These are phyloP conservation scores for Drosophila anomalipes DNA, from an alignment of 2,888 invertebrate genomes.

Conservation along the genomic window DNA sequence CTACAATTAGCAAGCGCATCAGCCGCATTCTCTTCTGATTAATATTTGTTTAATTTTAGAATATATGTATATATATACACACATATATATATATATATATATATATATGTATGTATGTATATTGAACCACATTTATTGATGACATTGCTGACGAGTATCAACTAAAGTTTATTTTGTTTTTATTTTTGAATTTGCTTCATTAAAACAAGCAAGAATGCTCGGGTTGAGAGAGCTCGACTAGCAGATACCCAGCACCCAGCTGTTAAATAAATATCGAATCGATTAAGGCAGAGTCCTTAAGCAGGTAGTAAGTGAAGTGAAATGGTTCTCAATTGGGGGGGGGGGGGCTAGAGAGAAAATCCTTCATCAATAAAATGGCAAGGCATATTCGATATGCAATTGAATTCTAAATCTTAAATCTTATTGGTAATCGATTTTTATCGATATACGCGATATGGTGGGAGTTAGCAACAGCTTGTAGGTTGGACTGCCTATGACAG, in stretches of 20 bases:
- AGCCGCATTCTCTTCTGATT: not conserved
- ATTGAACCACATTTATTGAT: constrained; percentile 2
- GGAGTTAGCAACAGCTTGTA: no score
- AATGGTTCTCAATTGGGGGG: not conserved
- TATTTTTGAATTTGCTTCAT: not conserved
- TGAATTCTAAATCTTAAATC: no score
- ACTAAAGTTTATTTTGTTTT: not conserved
- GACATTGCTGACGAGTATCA: constrained; percentile 3
- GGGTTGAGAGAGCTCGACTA: not conserved
- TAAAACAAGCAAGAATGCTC: not conserved
- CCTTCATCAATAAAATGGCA: not conserved
- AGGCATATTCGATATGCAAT: no score
- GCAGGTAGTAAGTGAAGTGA: not conserved
- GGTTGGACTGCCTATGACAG: no score
- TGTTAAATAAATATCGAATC: not conserved
- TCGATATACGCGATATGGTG: no score
- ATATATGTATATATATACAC: not conserved
- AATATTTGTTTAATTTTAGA: not conserved
- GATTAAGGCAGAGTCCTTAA: not conserved
- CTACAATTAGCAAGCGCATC: not conserved
- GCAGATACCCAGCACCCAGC: not conserved
- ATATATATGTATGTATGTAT: not conserved
- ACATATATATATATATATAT: not conserved
- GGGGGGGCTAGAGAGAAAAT: no score
- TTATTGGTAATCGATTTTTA: not conserved